Evolutionary conservation across 1,140 invertebrate species (phyloP).

Genomic region (Drosophila neocordata): DNA sequence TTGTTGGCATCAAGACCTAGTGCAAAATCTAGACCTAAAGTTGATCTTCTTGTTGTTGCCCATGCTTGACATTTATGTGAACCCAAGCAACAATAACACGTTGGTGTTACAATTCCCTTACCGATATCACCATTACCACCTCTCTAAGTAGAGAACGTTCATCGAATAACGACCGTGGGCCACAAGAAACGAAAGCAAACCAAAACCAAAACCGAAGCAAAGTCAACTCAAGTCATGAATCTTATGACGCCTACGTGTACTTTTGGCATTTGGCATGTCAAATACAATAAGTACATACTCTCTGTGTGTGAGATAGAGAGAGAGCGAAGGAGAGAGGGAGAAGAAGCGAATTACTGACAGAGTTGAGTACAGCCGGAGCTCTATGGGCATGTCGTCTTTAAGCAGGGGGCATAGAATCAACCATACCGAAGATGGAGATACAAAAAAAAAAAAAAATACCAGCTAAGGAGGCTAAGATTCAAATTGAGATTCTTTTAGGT

Average conservation of each 20-base stretch:
- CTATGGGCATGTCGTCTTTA: conserved; percentile 11
- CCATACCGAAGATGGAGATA: conserved; percentile 17
- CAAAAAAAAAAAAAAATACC: neutral
- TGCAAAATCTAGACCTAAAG: conserved; percentile 71
- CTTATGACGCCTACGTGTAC: conserved; percentile 43
- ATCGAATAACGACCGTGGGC: conserved; percentile 56
- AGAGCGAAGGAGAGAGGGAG: neutral
- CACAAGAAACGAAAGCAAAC: conserved; percentile 18
- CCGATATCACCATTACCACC: neutral
- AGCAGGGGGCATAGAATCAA: conserved; percentile 1
- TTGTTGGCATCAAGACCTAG: conserved; percentile 50
- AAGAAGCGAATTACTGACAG: neutral
- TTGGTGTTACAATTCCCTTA: conserved; percentile 43
- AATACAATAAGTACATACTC: conserved; percentile 76
- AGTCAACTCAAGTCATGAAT: conserved; percentile 47
- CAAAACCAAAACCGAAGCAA: conserved; percentile 10
- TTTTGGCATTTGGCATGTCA: conserved; percentile 82
- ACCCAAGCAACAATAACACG: conserved; percentile 73
- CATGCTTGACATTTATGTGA: conserved; percentile 79
- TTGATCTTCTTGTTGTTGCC: conserved; percentile 65
- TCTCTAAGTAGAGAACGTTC: conserved; percentile 46
- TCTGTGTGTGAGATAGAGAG: neutral
- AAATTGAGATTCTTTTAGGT: neutral
- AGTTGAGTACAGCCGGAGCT: neutral
- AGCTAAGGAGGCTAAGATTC: conserved; percentile 14